Base-by-base conservation (phyloP, 2,797 vertebrate species). In the Thunnus albacares region DNA sequence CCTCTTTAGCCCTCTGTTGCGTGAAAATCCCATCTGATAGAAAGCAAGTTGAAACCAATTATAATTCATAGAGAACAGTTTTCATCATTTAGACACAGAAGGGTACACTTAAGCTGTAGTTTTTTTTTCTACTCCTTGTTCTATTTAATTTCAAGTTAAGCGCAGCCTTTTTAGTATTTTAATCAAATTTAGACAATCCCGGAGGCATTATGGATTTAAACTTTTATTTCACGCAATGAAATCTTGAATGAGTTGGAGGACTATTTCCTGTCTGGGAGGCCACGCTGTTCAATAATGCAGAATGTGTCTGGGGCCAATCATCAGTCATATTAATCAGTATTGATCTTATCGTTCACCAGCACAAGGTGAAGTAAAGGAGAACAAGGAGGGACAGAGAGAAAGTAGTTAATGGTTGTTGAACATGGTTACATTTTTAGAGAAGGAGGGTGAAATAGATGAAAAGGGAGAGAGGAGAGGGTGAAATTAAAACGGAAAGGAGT, bases 11-110 rank as follows among this genome's bases (percentile, higher is more conserved):
- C 24, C 71, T 76, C 64, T 60, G 73, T 70, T 75, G 83, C 69
- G 13, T 90, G 78, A 85, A 90, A 90, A 87, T 87, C 83, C 71
- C 79, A 80, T 85, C 83, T 83, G 81, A 85, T 87, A 53, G 71
- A 81, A 82, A 63, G 73, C 43, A 64, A 71, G 75, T 75, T 63
- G 70, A 84, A 84, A 81, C 65, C 76, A 86, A 83, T 82, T 89
- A 79, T 67, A 78, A 85, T 77, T 71, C 64, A 69, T 7, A 5
- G 65, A 45, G 78, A 81, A 75, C 61, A 53, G 63, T 74, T 87
- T 87, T 70, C 47, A 77, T 59, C 75, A 13, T 82, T 81, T 71
- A 84, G 57, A 85, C 58, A 66, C 71, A 78, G 17, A 55, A 17
- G 26, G 35, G 20, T 33, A 47, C 60, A 38, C 22, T 78, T 83